Conservation (phyloP, 2,113 vertebrate genomes). For the Prunella himalayana region DNA sequence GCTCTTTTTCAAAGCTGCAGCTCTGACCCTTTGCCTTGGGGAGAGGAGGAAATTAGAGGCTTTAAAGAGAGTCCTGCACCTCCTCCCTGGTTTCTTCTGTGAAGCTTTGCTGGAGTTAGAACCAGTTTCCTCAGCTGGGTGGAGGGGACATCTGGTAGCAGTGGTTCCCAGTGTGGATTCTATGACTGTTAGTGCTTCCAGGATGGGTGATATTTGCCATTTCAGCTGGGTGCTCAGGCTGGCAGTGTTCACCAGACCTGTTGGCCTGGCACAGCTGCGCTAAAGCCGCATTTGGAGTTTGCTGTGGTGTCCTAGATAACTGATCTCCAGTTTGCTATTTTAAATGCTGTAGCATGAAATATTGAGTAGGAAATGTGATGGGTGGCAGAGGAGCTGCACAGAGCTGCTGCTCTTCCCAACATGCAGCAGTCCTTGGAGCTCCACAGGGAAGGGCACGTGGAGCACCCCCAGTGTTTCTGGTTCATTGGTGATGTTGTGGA, state of each 20-base stretch:
- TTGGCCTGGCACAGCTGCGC: not conserved
- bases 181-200: accelerated
- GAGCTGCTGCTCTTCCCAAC: not conserved
- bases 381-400: not conserved
- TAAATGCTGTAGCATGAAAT: not conserved
- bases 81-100: not conserved
- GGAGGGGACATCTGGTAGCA: not conserved
- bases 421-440: not conserved
- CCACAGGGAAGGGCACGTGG: accelerated
- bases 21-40: conserved; percentile 19
- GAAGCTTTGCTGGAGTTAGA: not conserved
- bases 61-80: not conserved
- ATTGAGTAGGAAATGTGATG: not conserved
- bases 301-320: not conserved
- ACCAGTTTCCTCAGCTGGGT: not conserved
- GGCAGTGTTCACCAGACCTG: not conserved
- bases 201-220: not conserved
- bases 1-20: not conserved
- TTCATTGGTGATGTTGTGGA: not conserved
- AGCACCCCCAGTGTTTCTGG: not conserved
- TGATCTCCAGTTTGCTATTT: not conserved
- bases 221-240: not conserved
- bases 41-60: conserved; percentile 34
- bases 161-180: not conserved
- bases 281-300: accelerated